phyloP scores from a whole-genome alignment of 2,888 invertebrate species.

The Temnothorax rugatulus region DNA sequence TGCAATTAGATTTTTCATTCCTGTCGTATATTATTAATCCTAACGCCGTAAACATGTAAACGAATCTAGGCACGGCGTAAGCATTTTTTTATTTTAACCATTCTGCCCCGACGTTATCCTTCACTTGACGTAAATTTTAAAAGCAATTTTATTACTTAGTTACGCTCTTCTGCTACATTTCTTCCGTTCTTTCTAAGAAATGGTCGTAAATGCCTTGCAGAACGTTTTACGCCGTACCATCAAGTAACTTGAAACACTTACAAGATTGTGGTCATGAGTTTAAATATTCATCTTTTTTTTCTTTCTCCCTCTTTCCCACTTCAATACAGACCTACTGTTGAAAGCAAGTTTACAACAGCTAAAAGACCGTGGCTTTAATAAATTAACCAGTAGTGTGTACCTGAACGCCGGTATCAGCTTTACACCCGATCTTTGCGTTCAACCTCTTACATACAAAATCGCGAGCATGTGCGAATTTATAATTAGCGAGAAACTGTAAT shows the following conservation, averaged over 20 bases:
- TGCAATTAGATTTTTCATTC: background rate
- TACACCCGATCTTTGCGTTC: slow-evolving; percentile 1
- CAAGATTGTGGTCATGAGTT: slow-evolving; percentile 1
- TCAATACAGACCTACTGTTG: background rate
- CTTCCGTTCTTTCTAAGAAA: background rate
- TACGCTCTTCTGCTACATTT: slow-evolving; percentile 8
- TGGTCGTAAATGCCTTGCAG: background rate
- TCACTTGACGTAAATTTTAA: background rate
- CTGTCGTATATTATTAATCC: slow-evolving; percentile 11
- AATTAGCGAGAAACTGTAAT: background rate
- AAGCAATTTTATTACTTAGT: slow-evolving; percentile 1
- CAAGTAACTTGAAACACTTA: slow-evolving; percentile 21
- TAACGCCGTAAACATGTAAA: slow-evolving; percentile 37
- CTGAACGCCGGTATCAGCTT: background rate
- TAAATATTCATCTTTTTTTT: background rate
- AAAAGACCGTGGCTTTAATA: slow-evolving; percentile 6
- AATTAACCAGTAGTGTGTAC: slow-evolving; percentile 3
- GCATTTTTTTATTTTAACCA: slow-evolving; percentile 13
- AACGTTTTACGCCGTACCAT: slow-evolving; percentile 21
- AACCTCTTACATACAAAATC: slow-evolving; percentile 1
- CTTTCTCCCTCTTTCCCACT: background rate
- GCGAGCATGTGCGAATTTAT: slow-evolving; percentile 9
- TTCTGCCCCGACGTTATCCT: background rate
- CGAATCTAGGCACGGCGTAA: slow-evolving; percentile 41
- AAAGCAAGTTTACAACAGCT: slow-evolving; percentile 1